Evolutionary conservation across 2,797 vertebrate genomes (phyloP).

Genomic region (Tapera naevia): DNA sequence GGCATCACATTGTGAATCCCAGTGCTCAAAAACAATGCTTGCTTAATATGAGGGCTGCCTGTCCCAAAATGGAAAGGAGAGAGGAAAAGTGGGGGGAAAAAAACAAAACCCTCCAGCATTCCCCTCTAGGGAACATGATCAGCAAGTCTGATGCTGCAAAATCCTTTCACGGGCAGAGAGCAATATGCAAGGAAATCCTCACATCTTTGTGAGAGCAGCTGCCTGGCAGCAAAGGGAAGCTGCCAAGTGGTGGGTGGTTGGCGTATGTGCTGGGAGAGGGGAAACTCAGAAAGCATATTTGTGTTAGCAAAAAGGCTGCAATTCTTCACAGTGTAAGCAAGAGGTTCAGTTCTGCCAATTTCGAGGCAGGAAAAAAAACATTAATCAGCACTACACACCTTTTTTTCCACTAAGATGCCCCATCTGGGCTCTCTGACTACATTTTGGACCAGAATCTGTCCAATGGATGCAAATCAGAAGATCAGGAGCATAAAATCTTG

Average conservation of each 20-base stretch:
- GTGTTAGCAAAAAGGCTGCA: slow-evolving; percentile 35
- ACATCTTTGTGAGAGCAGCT: background rate
- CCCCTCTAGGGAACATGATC: background rate
- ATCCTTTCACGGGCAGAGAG: background rate
- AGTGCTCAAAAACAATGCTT: background rate
- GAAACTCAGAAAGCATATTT: slow-evolving; percentile 41
- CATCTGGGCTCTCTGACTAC: background rate
- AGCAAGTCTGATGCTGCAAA: rapidly evolving
- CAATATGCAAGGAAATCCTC: background rate
- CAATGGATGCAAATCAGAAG: background rate
- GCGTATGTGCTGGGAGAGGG: slow-evolving; percentile 40
- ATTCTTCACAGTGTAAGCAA: slow-evolving; percentile 60
- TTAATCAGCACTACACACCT: background rate
- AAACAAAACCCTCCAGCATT: background rate
- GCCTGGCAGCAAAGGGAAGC: slow-evolving; percentile 50
- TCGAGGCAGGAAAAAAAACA: background rate
- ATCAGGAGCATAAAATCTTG: background rate
- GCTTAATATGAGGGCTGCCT: background rate
- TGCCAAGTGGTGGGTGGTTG: slow-evolving; percentile 64
- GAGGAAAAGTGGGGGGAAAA: rapidly evolving
- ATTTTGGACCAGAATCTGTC: background rate
- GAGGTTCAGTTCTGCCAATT: slow-evolving; percentile 47
- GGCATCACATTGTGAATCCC: background rate
- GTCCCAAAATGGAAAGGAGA: background rate
- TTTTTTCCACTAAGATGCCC: background rate